Conservation (phyloP, 2,888 invertebrate genomes). For the Synergus laeviventris region DNA sequence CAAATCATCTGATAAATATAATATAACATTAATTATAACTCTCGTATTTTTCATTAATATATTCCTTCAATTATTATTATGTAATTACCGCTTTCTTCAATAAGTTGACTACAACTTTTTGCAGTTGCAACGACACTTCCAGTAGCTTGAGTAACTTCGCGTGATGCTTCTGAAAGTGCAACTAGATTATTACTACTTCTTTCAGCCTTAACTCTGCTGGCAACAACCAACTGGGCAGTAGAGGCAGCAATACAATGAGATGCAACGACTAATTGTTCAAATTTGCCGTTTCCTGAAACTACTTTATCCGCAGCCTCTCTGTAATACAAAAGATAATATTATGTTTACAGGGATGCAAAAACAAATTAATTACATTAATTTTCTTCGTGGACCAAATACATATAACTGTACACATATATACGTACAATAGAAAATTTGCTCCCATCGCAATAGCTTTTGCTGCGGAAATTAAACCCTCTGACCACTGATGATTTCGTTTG, state of each 20-base stretch:
- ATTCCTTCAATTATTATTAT: neutral
- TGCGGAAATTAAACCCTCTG: conserved; percentile 98
- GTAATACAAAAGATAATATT: conserved; percentile 47
- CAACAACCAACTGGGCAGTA: conserved; percentile 97
- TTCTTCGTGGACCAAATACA: neutral
- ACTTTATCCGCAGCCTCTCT: conserved; percentile 96
- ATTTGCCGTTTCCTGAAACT: conserved; percentile 89
- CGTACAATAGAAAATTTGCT: conserved; percentile 94
- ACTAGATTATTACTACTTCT: conserved; percentile 87
- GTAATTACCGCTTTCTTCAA: conserved; percentile 86
- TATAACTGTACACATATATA: conserved; percentile 56
- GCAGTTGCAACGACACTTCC: conserved; percentile 96
- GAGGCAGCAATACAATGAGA: conserved; percentile 97
- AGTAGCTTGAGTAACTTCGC: conserved; percentile 92
- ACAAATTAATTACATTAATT: neutral
- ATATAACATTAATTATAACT: conserved; percentile 40
- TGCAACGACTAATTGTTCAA: conserved; percentile 95
- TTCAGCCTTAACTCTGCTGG: conserved; percentile 96
- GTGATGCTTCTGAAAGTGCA: conserved; percentile 91
- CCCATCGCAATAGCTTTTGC: conserved; percentile 98
- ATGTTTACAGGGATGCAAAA: neutral
- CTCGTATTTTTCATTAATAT: neutral
- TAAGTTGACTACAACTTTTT: conserved; percentile 90
- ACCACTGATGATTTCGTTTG: conserved; percentile 99
- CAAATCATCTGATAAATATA: conserved; percentile 83